These are phyloP conservation scores for Elysia crispata DNA, from an alignment of 2,888 invertebrate species.

Conservation along the genomic window DNA sequence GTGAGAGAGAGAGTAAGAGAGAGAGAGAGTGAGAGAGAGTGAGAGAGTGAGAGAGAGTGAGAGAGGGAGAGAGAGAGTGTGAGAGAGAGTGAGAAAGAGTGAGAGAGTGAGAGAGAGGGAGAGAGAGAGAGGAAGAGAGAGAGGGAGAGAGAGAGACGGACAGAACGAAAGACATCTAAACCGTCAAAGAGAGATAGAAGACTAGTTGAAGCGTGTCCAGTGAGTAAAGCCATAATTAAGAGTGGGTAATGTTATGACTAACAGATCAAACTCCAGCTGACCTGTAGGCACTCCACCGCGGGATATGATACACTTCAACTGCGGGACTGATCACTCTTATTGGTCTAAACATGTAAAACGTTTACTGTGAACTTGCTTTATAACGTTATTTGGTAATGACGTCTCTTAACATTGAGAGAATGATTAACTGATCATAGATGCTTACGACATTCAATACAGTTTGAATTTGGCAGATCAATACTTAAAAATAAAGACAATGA, in stretches of 20 bases:
- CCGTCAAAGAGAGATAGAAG: not conserved
- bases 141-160: conserved; percentile 2
- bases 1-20: not conserved
- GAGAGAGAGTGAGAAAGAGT: not conserved
- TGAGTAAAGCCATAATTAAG: not conserved
- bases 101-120: conserved; percentile 14
- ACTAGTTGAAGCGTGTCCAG: not conserved
- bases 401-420: no score
- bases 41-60: not conserved
- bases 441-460: no score
- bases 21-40: not conserved
- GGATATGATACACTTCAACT: no score
- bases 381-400: no score
- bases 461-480: no score
- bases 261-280: not conserved
- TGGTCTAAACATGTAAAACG: no score
- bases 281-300: no score
- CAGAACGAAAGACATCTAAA: not conserved
- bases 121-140: conserved; percentile 6
- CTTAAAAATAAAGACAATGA: no score
- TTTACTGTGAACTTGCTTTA: no score
- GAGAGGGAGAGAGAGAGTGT: not conserved
- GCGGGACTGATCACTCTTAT: no score
- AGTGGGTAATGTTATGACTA: not conserved
- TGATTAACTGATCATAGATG: no score